phyloP scores from a whole-genome alignment of 2,888 invertebrate genomes.

The Spicauda simplicius region DNA sequence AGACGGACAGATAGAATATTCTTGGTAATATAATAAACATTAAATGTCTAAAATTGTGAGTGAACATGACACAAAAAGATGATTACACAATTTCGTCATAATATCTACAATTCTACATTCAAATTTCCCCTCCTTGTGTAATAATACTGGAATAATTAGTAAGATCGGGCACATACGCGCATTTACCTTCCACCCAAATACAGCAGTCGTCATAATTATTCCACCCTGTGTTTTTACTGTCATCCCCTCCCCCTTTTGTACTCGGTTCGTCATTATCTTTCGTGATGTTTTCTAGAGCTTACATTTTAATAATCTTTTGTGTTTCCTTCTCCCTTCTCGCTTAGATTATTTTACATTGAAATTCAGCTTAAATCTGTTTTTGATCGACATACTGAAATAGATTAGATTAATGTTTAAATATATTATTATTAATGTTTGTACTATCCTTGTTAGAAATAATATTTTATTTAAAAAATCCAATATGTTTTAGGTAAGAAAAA shows the following conservation, averaged over 20 bases:
- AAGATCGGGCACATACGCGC: conserved; percentile 33
- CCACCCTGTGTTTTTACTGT: conserved; percentile 34
- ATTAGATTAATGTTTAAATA: background rate
- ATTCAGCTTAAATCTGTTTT: background rate
- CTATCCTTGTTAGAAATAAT: no score
- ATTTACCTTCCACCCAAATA: conserved; percentile 28
- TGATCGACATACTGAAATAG: background rate
- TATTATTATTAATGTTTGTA: no score
- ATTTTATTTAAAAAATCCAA: no score
- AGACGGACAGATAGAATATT: no score
- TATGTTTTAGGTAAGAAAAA: no score
- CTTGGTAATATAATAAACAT: no score
- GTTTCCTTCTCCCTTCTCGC: conserved; percentile 5
- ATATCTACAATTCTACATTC: conserved; percentile 7
- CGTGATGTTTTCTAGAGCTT: conserved; percentile 26
- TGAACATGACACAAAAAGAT: background rate
- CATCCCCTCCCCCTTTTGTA: conserved; percentile 22
- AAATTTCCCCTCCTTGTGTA: conserved; percentile 2
- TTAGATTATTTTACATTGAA: background rate
- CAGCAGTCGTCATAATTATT: conserved; percentile 35
- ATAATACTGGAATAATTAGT: conserved; percentile 33
- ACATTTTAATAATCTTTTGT: conserved; percentile 19
- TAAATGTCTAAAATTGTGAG: background rate
- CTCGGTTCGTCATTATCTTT: conserved; percentile 31
- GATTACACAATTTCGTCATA: background rate